phyloP scores from a whole-genome alignment of 2,113 vertebrate species.

The Eubucco bourcierii region DNA sequence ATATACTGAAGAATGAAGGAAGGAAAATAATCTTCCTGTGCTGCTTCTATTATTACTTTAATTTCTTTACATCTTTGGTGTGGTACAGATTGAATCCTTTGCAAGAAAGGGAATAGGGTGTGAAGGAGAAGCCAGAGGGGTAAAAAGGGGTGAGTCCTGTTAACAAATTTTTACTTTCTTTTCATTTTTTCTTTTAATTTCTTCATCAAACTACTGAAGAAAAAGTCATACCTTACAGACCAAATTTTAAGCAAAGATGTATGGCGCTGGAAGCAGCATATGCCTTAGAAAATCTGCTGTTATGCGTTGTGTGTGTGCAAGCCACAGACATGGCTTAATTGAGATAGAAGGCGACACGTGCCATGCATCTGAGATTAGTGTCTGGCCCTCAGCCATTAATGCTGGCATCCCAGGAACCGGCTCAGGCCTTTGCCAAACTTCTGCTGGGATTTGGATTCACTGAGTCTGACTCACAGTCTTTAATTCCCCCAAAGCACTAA shows the following conservation, averaged over 20 bases:
- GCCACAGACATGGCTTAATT: slow-evolving; percentile 68
- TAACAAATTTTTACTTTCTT: background rate
- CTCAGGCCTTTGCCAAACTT: slow-evolving; percentile 78
- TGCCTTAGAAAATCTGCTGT: slow-evolving; percentile 57
- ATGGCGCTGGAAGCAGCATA: slow-evolving; percentile 15
- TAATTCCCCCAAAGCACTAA: slow-evolving; percentile 58
- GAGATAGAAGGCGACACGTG: slow-evolving; percentile 73
- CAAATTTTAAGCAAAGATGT: slow-evolving; percentile 38
- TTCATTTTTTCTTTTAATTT: background rate
- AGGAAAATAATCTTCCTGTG: background rate
- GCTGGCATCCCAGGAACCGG: slow-evolving; percentile 73
- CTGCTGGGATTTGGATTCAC: slow-evolving; percentile 72
- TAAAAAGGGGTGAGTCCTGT: background rate
- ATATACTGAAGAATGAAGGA: background rate
- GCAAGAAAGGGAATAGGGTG: background rate
- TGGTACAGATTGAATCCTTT: background rate
- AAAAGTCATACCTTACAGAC: background rate
- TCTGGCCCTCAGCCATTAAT: slow-evolving; percentile 75
- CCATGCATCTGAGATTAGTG: slow-evolving; percentile 74
- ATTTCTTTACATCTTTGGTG: background rate
- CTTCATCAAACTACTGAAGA: background rate
- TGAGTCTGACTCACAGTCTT: slow-evolving; percentile 69
- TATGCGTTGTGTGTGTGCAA: slow-evolving; percentile 27
- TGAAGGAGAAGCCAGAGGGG: background rate
- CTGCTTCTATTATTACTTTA: slow-evolving; percentile 11